phyloP scores from a whole-genome alignment of 2,797 vertebrate genomes.

The Pantherophis vulpinus region DNA sequence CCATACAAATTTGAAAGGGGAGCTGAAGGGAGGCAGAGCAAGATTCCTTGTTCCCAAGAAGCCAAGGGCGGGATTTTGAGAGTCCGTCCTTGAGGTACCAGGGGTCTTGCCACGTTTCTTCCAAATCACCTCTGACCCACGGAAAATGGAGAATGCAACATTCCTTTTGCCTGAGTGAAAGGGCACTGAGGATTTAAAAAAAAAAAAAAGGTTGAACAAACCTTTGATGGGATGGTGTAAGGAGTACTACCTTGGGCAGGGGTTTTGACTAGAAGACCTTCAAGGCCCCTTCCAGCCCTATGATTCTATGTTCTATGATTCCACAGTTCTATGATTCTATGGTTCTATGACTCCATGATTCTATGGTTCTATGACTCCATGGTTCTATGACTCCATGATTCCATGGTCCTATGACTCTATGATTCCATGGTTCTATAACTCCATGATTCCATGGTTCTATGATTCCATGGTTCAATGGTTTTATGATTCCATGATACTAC shows the following conservation, averaged over 20 bases:
- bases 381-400: too few relatives aligned
- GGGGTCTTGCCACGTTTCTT: not conserved
- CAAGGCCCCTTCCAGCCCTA: not conserved
- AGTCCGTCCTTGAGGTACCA: not conserved
- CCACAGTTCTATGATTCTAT: too few relatives aligned
- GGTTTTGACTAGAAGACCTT: not conserved
- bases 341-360: too few relatives aligned
- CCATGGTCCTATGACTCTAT: fast-evolving
- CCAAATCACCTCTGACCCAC: not conserved
- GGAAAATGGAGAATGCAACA: not conserved
- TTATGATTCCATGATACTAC: fast-evolving
- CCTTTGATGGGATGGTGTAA: not conserved
- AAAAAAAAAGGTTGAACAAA: not conserved
- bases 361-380: too few relatives aligned
- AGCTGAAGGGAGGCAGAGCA: conserved; percentile 17
- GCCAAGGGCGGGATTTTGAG: not conserved
- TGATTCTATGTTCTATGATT: not conserved
- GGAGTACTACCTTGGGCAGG: not conserved
- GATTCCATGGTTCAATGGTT: too few relatives aligned
- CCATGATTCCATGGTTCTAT: too few relatives aligned
- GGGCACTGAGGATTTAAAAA: not conserved
- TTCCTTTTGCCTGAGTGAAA: not conserved
- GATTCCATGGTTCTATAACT: too few relatives aligned
- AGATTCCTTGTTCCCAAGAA: not conserved
- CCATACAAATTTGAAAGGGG: conserved; percentile 4